These are phyloP conservation scores for Cheilosia vernalis DNA, from an alignment of 2,888 invertebrate species.

Conservation along the genomic window DNA sequence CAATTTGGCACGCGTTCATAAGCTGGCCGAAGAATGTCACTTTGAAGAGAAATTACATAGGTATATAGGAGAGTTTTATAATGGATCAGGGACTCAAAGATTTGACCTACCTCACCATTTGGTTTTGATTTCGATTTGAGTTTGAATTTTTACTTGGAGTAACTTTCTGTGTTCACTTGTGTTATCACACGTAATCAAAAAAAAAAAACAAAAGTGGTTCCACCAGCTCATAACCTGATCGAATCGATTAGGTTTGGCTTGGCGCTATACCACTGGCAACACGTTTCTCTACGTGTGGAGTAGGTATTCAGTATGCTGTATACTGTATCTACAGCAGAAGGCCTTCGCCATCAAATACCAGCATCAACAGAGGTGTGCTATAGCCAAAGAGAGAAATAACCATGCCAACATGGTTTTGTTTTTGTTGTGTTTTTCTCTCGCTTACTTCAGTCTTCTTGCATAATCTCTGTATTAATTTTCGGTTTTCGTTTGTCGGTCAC, in stretches of 20 bases:
- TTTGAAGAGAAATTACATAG: background rate
- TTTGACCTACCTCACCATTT: slow-evolving; percentile 34
- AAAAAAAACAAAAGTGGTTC: slow-evolving; percentile 28
- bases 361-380: slow-evolving; percentile 2
- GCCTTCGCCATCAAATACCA: slow-evolving; percentile 21
- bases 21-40: slow-evolving; percentile 33
- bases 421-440: slow-evolving; percentile 9
- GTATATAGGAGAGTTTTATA: too few species aligned
- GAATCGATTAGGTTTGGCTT: slow-evolving; percentile 12
- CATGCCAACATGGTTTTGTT: slow-evolving; percentile 24
- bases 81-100: background rate
- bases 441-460: slow-evolving; percentile 28
- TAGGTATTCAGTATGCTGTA: too few species aligned
- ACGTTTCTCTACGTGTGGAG: background rate
- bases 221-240: slow-evolving; percentile 38
- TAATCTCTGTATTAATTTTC: slow-evolving; percentile 37
- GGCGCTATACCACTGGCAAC: background rate
- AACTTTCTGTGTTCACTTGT: slow-evolving; percentile 9
- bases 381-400: slow-evolving; percentile 17
- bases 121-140: slow-evolving; percentile 16
- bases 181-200: slow-evolving; percentile 15
- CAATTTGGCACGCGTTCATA: background rate
- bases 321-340: slow-evolving; percentile 3
- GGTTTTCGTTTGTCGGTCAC: slow-evolving; percentile 38
- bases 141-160: background rate